phyloP scores from a whole-genome alignment of 2,113 vertebrate species.

The Cyphomyrus plagiostoma region DNA sequence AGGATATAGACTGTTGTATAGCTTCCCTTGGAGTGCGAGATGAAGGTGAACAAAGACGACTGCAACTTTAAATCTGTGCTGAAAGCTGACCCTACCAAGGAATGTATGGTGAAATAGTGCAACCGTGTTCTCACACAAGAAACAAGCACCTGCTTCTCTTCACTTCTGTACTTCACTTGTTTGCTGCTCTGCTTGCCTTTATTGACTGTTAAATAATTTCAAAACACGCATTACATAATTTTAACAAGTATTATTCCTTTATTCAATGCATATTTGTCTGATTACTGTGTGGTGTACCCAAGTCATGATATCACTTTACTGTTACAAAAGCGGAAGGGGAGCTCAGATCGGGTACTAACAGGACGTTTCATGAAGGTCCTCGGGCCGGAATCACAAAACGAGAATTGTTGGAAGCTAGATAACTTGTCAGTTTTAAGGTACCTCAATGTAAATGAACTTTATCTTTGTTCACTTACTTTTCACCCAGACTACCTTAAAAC shows the following conservation, averaged over 20 bases:
- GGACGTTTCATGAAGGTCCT: not conserved
- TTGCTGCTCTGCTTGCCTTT: not conserved
- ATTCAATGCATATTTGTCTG: not conserved
- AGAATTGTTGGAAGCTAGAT: not conserved
- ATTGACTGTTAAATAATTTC: not conserved
- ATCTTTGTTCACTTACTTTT: not conserved
- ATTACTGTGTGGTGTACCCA: not conserved
- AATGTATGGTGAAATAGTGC: constrained; percentile 13
- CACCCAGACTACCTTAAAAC: not conserved
- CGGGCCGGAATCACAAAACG: not conserved
- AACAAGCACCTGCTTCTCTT: not conserved
- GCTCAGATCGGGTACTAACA: not conserved
- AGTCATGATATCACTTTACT: not conserved
- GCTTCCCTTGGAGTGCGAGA: not conserved
- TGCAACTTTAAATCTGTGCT: constrained; percentile 32
- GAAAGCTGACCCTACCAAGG: constrained; percentile 37
- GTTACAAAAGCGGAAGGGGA: not conserved
- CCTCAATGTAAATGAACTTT: too few species aligned
- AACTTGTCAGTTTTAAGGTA: too few species aligned
- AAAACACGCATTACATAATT: not conserved
- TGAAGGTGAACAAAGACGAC: not conserved
- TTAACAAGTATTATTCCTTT: not conserved
- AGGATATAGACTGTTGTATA: not conserved
- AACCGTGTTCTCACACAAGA: not conserved
- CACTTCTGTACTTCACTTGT: not conserved